These are phyloP conservation scores for Hybognathus amarus DNA, from an alignment of 2,797 vertebrate species.

Conservation along the genomic window DNA sequence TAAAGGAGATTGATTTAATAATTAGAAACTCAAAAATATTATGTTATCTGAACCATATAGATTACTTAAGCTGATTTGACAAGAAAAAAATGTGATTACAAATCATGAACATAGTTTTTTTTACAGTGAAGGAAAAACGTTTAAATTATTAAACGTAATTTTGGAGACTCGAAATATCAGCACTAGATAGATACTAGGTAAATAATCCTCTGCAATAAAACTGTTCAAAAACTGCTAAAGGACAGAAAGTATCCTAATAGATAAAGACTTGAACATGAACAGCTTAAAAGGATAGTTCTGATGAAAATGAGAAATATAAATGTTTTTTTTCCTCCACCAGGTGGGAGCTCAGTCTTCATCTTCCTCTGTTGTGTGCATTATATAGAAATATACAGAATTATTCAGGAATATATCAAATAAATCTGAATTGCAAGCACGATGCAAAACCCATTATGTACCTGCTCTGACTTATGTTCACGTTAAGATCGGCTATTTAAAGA, in stretches of 20 bases:
- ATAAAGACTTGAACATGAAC: background rate
- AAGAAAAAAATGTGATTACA: too few relatives aligned
- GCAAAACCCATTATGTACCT: background rate
- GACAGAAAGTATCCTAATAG: background rate
- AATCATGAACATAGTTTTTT: too few relatives aligned
- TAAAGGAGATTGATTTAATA: too few relatives aligned
- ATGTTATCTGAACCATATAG: too few relatives aligned
- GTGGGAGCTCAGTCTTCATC: slow-evolving; percentile 46
- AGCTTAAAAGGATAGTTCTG: background rate
- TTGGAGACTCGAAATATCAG: too few relatives aligned
- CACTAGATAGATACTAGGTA: too few relatives aligned
- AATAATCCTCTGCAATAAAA: background rate
- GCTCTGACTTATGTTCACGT: background rate
- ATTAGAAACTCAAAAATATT: too few relatives aligned
- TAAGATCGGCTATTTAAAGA: background rate
- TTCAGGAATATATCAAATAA: background rate
- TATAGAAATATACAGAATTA: too few relatives aligned
- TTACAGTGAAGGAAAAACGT: too few relatives aligned
- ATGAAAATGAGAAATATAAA: background rate
- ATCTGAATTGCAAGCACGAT: background rate
- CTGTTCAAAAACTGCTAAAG: background rate
- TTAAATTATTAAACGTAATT: too few relatives aligned
- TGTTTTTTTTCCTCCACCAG: slow-evolving; percentile 34
- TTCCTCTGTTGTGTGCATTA: background rate
- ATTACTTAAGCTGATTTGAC: too few relatives aligned